A percentile compares a stretch with the other conserved stretches of the same genome.
Evolutionary conservation across 1,140 invertebrate genomes (phyloP).

Genomic region (Hyles euphorbiae): DNA sequence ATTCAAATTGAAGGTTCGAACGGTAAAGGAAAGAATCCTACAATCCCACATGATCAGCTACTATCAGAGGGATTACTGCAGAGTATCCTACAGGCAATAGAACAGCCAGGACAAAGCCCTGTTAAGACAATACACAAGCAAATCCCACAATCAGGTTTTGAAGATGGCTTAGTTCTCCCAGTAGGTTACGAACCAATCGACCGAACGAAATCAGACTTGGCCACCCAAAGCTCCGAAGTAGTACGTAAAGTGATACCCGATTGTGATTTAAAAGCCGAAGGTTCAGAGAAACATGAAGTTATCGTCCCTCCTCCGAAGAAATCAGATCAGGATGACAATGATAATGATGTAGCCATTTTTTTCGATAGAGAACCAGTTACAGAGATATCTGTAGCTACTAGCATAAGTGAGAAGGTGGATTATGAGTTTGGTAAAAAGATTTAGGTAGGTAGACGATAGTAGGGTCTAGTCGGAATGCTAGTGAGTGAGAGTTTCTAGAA

Average conservation of each 20-base stretch:
- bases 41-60: conserved; percentile 82
- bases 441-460: background rate
- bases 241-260: conserved; percentile 47
- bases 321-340: conserved; percentile 54
- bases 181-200: conserved; percentile 63
- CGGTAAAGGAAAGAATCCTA: conserved; percentile 64
- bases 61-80: conserved; percentile 86
- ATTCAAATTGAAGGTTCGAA: conserved; percentile 83
- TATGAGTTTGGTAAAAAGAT: conserved; percentile 1
- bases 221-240: conserved; percentile 40
- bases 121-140: conserved; percentile 14
- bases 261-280: conserved; percentile 54
- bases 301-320: conserved; percentile 54
- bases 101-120: conserved; percentile 34
- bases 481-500: too few species aligned
- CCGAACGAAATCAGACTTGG: conserved; percentile 44
- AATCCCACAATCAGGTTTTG: conserved; percentile 19
- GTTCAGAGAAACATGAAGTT: conserved; percentile 52
- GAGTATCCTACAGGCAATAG: conserved; percentile 80
- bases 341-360: conserved; percentile 76
- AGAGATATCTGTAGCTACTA: conserved; percentile 67
- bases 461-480: too few species aligned
- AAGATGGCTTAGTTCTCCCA: conserved; percentile 48
- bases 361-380: conserved; percentile 69
- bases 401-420: conserved; percentile 44